These are phyloP conservation scores for Ceratina calcarata DNA, from an alignment of 1,140 invertebrate species.

Conservation along the genomic window DNA sequence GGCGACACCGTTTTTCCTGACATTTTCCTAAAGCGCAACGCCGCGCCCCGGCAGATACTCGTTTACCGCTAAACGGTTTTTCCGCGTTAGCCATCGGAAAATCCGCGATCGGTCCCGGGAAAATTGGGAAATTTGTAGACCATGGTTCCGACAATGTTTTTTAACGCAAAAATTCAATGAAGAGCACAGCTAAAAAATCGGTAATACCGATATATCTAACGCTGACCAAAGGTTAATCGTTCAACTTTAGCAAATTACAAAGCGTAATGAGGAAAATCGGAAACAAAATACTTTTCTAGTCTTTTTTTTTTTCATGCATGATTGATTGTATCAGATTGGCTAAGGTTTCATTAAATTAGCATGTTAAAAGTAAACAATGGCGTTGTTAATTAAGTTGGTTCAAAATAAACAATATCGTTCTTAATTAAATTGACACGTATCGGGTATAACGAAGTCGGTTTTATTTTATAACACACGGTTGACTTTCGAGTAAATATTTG, in stretches of 20 bases:
- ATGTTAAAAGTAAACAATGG: not conserved
- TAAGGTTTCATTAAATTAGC: not conserved
- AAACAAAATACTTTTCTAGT: too few relatives aligned
- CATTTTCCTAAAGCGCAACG: constrained; percentile 37
- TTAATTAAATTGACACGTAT: too few relatives aligned
- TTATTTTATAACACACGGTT: not conserved
- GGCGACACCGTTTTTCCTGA: constrained; percentile 52
- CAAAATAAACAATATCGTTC: too few relatives aligned
- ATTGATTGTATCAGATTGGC: too few relatives aligned
- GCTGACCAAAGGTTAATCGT: too few relatives aligned
- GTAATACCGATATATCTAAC: too few relatives aligned
- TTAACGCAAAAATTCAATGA: not conserved
- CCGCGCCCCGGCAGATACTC: constrained; percentile 10
- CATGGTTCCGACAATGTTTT: not conserved
- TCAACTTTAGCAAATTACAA: too few relatives aligned
- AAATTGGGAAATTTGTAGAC: not conserved
- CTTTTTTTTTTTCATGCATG: too few relatives aligned
- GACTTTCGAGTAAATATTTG: not conserved
- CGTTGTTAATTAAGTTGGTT: not conserved
- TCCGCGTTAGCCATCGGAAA: constrained; percentile 29
- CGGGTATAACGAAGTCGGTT: not conserved
- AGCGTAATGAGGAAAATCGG: too few relatives aligned
- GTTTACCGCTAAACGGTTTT: constrained; percentile 25
- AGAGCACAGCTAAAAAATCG: not conserved
- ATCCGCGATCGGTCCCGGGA: constrained; percentile 30